phyloP scores from a whole-genome alignment of 2,797 vertebrate species.

The Enteromius viviparus region DNA sequence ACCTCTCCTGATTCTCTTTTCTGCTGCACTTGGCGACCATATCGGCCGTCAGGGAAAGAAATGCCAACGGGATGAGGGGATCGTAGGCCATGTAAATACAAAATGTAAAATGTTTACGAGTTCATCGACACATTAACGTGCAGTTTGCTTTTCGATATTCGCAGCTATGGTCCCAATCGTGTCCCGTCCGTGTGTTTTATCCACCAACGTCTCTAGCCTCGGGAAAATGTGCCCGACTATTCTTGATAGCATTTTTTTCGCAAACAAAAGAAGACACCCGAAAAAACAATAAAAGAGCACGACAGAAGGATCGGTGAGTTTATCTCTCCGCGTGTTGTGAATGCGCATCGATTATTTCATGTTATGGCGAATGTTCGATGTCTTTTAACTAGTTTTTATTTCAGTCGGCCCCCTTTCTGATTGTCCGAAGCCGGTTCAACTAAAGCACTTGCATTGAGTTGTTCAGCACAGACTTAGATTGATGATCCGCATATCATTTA shows the following conservation, averaged over 20 bases:
- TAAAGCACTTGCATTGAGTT: constrained; percentile 14
- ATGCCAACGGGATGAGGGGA: constrained; percentile 53
- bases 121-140: constrained; percentile 17
- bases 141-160: neutral
- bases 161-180: constrained; percentile 18
- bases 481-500: neutral
- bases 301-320: constrained; percentile 54
- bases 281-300: constrained; percentile 52
- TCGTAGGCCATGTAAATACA: constrained; percentile 20
- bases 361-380: constrained; percentile 12
- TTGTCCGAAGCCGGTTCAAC: constrained; percentile 52
- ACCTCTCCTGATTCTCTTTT: constrained; percentile 48
- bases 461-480: neutral
- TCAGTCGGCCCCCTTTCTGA: constrained; percentile 37
- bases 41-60: constrained; percentile 58
- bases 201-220: constrained; percentile 37
- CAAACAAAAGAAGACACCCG: constrained; percentile 63
- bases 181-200: constrained; percentile 43
- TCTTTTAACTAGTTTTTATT: constrained; percentile 44
- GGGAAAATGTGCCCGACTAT: constrained; percentile 57
- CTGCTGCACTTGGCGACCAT: constrained; percentile 54
- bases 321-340: neutral
- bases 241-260: constrained; percentile 53
- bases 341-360: neutral
- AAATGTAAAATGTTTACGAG: constrained; percentile 39